Conservation (phyloP, 2,113 vertebrate genomes). For the Epinephelus lanceolatus region DNA sequence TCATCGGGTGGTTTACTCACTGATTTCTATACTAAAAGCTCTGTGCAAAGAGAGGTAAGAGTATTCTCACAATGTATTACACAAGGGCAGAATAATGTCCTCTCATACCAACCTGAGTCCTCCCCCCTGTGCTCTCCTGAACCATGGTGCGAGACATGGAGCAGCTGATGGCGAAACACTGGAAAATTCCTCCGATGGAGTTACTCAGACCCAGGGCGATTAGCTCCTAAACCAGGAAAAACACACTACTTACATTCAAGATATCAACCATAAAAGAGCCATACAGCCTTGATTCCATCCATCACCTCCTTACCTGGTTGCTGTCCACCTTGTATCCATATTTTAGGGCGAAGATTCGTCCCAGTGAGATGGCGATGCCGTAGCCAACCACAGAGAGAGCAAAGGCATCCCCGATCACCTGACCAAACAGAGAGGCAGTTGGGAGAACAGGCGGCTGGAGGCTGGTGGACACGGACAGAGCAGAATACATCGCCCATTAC, state of each 20-base stretch:
- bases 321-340: conserved; percentile 97
- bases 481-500: rapidly evolving
- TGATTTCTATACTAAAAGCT: too few species aligned
- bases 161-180: conserved; percentile 93
- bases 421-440: conserved; percentile 75
- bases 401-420: conserved; percentile 91
- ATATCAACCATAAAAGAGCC: background rate
- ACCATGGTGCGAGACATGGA: conserved; percentile 96
- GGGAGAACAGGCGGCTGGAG: conserved; percentile 87
- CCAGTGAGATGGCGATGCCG: conserved; percentile 94
- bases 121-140: conserved; percentile 92
- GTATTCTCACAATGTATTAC: background rate
- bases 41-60: background rate
- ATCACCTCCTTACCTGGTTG: conserved; percentile 89
- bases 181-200: conserved; percentile 90
- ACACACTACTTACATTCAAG: background rate
- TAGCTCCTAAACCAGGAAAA: conserved; percentile 86
- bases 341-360: conserved; percentile 94
- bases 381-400: conserved; percentile 94
- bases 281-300: background rate
- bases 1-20: too few species aligned
- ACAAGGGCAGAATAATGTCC: background rate
- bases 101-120: conserved; percentile 88
- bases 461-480: conserved; percentile 75
- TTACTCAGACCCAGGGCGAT: conserved; percentile 93